A percentile compares a stretch with the other conserved stretches of the same genome.
Conservation (phyloP, 2,888 invertebrate genomes). For the Agrochola macilenta region DNA sequence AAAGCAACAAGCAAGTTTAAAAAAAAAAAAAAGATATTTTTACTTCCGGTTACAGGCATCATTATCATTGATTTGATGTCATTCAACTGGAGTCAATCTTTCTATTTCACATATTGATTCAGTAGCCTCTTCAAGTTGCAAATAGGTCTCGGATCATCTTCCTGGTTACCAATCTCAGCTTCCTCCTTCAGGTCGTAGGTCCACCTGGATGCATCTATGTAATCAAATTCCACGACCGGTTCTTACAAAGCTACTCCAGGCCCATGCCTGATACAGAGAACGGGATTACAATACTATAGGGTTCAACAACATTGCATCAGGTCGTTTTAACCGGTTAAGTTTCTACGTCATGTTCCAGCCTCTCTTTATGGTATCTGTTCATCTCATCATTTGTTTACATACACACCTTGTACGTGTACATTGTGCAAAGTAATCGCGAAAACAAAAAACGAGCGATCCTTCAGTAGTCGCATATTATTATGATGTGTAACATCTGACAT, state of each 20-base stretch:
- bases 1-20: too few relatives aligned
- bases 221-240: slow-evolving; percentile 34
- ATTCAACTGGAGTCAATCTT: not conserved
- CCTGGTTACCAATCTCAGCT: not conserved
- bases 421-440: fast-evolving
- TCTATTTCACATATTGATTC: not conserved
- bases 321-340: slow-evolving; percentile 26
- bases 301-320: slow-evolving; percentile 39
- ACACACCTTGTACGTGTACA: not conserved
- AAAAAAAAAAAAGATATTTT: not conserved
- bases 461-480: too few relatives aligned
- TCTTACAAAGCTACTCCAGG: not conserved
- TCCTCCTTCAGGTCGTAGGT: not conserved
- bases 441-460: not conserved
- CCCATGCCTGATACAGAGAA: slow-evolving; percentile 5
- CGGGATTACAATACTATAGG: slow-evolving; percentile 26
- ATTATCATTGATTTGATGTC: not conserved
- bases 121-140: not conserved
- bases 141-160: not conserved
- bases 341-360: not conserved
- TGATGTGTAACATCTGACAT: too few relatives aligned
- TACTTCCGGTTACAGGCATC: not conserved
- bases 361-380: not conserved
- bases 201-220: not conserved
- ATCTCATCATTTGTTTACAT: slow-evolving; percentile 5